phyloP scores from a whole-genome alignment of 1,140 invertebrate genomes.

The Plutomurus gul region DNA sequence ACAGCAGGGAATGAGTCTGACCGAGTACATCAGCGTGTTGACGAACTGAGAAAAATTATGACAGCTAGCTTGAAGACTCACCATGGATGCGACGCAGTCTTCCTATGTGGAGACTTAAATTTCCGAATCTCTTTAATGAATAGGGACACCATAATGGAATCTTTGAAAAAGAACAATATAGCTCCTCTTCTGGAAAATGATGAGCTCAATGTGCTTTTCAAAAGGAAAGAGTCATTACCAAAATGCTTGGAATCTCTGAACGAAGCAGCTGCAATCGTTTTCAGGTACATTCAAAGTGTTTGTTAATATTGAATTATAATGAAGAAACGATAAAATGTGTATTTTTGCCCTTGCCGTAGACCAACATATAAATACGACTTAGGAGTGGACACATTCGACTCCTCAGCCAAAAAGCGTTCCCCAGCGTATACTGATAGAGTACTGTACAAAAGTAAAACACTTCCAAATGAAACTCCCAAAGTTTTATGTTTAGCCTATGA shows the following conservation, averaged over 20 bases:
- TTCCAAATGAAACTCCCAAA: neutral
- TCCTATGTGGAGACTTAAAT: conserved; percentile 51
- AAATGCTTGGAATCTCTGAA: conserved; percentile 41
- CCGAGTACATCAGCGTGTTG: conserved; percentile 38
- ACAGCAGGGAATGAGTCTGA: conserved; percentile 47
- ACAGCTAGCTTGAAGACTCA: conserved; percentile 12
- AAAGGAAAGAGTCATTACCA: conserved; percentile 31
- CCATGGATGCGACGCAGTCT: conserved; percentile 37
- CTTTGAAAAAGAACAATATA: conserved; percentile 37
- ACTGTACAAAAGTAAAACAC: conserved; percentile 44
- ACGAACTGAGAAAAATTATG: conserved; percentile 49
- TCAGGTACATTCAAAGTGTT: conserved; percentile 35
- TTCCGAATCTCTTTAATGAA: conserved; percentile 42
- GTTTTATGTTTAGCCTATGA: conserved; percentile 49
- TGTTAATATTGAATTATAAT: too few relatives aligned
- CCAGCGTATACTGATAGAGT: conserved; percentile 53
- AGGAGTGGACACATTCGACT: conserved; percentile 49
- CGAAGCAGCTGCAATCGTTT: conserved; percentile 51
- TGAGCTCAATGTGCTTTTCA: conserved; percentile 41
- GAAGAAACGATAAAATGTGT: too few relatives aligned
- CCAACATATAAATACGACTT: conserved; percentile 53
- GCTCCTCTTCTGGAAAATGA: conserved; percentile 38
- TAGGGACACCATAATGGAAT: conserved; percentile 39
- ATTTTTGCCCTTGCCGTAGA: conserved; percentile 7
- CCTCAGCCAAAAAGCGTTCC: conserved; percentile 47